These are phyloP conservation scores for Centroberyx gerrardi DNA, from an alignment of 2,797 vertebrate species.

Conservation along the genomic window DNA sequence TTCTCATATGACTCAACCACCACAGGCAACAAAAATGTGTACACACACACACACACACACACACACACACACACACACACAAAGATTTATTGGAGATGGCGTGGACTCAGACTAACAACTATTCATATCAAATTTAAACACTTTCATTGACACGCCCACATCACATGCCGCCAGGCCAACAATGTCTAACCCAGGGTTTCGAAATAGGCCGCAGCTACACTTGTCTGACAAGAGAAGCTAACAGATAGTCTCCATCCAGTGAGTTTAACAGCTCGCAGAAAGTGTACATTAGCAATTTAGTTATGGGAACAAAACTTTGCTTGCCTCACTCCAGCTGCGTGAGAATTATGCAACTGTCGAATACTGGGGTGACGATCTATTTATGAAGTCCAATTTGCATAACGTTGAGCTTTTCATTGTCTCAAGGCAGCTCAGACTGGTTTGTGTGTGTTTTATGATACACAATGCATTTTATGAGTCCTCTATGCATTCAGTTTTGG, in stretches of 20 bases:
- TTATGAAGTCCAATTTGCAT: constrained; percentile 39
- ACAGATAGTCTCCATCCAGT: constrained; percentile 11
- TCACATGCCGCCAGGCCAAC: not conserved
- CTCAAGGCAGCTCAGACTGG: constrained; percentile 35
- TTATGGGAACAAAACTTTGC: constrained; percentile 22
- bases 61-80: not conserved
- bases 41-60: not conserved
- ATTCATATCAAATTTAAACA: not conserved
- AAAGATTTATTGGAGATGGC: not conserved
- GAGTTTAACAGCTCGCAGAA: constrained; percentile 3
- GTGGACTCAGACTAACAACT: not conserved
- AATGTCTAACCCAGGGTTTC: not conserved
- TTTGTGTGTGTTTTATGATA: constrained; percentile 47
- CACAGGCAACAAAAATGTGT: not conserved
- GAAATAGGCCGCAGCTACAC: not conserved
- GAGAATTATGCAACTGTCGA: constrained; percentile 31
- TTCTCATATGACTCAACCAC: not conserved
- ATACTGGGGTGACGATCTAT: constrained; percentile 22
- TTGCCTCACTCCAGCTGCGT: constrained; percentile 18
- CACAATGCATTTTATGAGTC: constrained; percentile 48
- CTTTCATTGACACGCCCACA: not conserved
- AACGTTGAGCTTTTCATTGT: constrained; percentile 48
- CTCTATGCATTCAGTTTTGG: constrained; percentile 53
- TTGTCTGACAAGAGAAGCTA: constrained; percentile 11
- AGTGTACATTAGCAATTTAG: not conserved